These are phyloP conservation scores for Rhagoletis zephyria DNA, from an alignment of 1,140 invertebrate species.

Conservation along the genomic window DNA sequence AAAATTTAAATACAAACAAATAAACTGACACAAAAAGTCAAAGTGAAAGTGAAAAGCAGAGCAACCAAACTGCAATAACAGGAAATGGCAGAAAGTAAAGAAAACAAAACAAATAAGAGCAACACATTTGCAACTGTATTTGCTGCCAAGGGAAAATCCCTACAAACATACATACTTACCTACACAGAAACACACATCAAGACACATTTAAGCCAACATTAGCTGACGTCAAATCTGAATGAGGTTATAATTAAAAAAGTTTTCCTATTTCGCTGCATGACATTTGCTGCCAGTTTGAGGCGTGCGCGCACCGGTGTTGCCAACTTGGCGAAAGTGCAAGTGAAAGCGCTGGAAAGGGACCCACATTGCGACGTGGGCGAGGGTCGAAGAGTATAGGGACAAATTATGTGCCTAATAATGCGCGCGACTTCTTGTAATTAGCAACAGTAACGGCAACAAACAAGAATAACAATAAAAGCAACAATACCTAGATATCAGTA, in stretches of 20 bases:
- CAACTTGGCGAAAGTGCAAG: background rate
- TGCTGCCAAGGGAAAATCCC: background rate
- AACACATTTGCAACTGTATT: constrained; percentile 5
- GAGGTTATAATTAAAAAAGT: constrained; percentile 73
- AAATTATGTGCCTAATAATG: background rate
- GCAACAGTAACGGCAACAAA: background rate
- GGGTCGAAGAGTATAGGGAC: background rate
- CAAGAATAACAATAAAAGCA: background rate
- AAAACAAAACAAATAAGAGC: background rate
- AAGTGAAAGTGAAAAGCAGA: constrained; percentile 8
- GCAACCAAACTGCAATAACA: background rate
- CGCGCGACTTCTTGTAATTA: constrained; percentile 6
- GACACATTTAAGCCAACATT: constrained; percentile 44
- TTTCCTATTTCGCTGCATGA: constrained; percentile 67
- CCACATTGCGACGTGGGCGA: background rate
- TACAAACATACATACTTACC: background rate
- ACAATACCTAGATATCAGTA: background rate
- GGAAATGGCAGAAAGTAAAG: background rate
- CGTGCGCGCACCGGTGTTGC: background rate
- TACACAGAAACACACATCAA: background rate
- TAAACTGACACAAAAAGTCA: constrained; percentile 38
- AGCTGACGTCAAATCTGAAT: constrained; percentile 69
- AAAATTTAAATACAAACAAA: background rate
- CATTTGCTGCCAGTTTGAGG: constrained; percentile 10
- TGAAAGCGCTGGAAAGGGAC: background rate